Base-by-base conservation (phyloP, 2,113 vertebrate genomes). In the Menidia beryllina region DNA sequence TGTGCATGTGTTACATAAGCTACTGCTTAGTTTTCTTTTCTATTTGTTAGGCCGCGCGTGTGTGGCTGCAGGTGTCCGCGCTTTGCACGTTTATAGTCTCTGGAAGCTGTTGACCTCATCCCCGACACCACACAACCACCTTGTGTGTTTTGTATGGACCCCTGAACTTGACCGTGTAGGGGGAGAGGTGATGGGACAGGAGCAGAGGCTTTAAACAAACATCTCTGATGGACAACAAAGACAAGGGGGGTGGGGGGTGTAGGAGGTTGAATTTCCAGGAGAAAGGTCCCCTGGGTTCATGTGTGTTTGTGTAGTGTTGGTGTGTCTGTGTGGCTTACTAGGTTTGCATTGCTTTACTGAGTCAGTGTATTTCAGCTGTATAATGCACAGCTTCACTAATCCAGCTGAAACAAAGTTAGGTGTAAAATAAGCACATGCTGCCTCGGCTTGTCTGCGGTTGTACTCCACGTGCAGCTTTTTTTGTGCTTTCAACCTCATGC, bases 81-180 rank as follows among this genome's bases (percentile, higher is more conserved):
- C 55, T 65, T 62, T 24, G 53, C 69, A 66, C 80, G 67, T 86
- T 88, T 86, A 81, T 79, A 81, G 81, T 79, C 78, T 67, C 81
- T 19, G 54, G 48, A 81, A 87, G 84, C 70, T 82, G 70, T 85
- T 92, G 82, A 91, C 82, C 79, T 83, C 72, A 27, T 12, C 57
- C 38, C 12, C 41, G 0, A 36, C 54, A 15, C 30, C 24, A 27
- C 53, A 41, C 58, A 51, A 26, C 69, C 61, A 51, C 27, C 66
- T 64, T 41, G 64, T 84, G 81, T 85, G 88, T 86, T 89, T 71
- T 70, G 68, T 68, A 85, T 81, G 85, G 87, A 85, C 90, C 83
- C 88, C 91, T 93, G 92, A 94, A 92, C 90, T 91, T 91, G 91
- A 91, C 87, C 84, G 38, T 78, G 81, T 75, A 66, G 75, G 67